Evolutionary conservation across 2,113 vertebrate species (phyloP).

Genomic region (Alouatta palliata): DNA sequence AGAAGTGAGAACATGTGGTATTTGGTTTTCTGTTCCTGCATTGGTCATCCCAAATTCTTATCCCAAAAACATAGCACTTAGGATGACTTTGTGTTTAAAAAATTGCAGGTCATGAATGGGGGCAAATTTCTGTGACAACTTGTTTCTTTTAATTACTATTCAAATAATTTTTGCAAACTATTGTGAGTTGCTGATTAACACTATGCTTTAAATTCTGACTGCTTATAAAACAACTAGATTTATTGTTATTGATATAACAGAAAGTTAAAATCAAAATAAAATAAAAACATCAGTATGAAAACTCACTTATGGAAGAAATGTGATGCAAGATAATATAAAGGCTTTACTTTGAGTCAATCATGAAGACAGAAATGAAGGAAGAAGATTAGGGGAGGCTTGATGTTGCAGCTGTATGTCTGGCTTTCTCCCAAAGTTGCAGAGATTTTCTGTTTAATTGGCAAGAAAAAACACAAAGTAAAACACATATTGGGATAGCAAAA

Average conservation of each 20-base stretch:
- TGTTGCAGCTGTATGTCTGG: not conserved
- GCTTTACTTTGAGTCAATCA: constrained; percentile 1
- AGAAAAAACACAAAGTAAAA: not conserved
- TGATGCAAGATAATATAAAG: not conserved
- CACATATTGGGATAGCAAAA: not conserved
- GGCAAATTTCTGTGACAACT: not conserved
- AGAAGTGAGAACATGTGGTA: too few species aligned
- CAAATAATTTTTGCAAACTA: not conserved
- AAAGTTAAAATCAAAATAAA: not conserved
- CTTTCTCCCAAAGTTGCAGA: not conserved
- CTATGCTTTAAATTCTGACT: not conserved
- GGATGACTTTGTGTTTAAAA: not conserved
- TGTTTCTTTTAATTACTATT: not conserved
- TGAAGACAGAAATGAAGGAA: not conserved
- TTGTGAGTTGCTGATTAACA: not conserved
- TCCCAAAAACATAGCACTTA: not conserved
- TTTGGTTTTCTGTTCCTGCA: too few species aligned
- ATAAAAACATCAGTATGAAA: not conserved
- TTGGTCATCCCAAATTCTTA: not conserved
- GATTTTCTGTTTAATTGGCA: not conserved
- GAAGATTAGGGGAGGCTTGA: not conserved
- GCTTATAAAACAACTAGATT: not conserved
- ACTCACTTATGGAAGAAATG: not conserved
- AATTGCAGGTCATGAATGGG: not conserved
- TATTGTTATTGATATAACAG: not conserved